Conservation (phyloP, 2,888 invertebrate genomes). For the Leptinotarsa peninsularis region DNA sequence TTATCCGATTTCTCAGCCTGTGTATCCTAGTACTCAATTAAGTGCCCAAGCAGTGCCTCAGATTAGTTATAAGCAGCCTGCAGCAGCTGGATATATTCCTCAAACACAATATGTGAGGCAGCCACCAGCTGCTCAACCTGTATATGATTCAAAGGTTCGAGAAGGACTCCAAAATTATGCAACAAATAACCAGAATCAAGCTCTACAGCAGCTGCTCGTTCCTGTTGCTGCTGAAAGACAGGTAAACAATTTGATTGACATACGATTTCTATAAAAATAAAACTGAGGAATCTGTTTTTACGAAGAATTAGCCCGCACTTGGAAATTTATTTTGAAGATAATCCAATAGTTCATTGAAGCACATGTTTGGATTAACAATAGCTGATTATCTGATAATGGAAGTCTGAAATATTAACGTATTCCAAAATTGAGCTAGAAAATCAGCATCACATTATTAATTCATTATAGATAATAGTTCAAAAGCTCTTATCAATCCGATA, state of each 20-base stretch:
- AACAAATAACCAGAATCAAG: conserved; percentile 64
- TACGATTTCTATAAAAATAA: too few species aligned
- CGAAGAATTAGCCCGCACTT: too few species aligned
- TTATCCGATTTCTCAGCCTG: conserved; percentile 52
- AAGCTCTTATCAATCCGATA: too few species aligned
- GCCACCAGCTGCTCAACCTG: conserved; percentile 35
- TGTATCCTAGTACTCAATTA: conserved; percentile 51
- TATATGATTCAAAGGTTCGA: conserved; percentile 48
- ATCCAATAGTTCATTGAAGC: too few species aligned
- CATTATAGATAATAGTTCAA: too few species aligned
- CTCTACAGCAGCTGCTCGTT: conserved; percentile 53
- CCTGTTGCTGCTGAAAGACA: conserved; percentile 65
- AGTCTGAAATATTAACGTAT: too few species aligned
- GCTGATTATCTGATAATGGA: too few species aligned
- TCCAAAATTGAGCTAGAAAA: too few species aligned
- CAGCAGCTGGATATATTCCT: conserved; percentile 38
- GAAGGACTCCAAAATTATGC: conserved; percentile 62
- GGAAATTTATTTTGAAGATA: too few species aligned
- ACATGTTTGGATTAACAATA: too few species aligned
- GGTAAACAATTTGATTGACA: conserved; percentile 60
- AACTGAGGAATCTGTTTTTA: too few species aligned
- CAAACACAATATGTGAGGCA: conserved; percentile 43
- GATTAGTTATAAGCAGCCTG: conserved; percentile 44
- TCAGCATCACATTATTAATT: too few species aligned
- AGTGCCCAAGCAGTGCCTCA: conserved; percentile 51